Conservation (phyloP, 64 coral and sea anemone genomes). For the Porites australiensis region DNA sequence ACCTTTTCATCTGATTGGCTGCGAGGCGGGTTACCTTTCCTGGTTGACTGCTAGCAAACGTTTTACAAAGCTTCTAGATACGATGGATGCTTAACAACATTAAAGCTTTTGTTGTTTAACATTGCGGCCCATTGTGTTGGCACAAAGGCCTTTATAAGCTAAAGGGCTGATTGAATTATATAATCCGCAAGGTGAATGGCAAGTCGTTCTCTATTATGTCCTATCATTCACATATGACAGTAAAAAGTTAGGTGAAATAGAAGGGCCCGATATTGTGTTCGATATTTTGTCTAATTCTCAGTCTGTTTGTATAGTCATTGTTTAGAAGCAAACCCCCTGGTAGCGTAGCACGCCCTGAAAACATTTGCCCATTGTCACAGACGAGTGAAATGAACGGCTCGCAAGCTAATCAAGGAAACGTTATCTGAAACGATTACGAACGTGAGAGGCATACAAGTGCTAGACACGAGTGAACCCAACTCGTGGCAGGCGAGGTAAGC, state of each 20-base stretch:
- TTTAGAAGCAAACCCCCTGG: conserved; percentile 86
- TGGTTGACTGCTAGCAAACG: too few relatives aligned
- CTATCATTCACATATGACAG: conserved; percentile 98
- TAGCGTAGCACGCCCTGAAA: conserved; percentile 88
- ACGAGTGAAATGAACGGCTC: conserved; percentile 37
- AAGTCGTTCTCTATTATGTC: conserved; percentile 85
- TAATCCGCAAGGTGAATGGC: conserved; percentile 65
- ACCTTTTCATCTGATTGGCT: too few relatives aligned
- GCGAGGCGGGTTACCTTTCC: too few relatives aligned
- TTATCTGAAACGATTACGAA: conserved; percentile 70
- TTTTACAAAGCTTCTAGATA: conserved; percentile 75
- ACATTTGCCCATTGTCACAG: conserved; percentile 81
- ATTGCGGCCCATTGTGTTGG: conserved; percentile 74
- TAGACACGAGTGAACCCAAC: conserved; percentile 7
- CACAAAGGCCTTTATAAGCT: conserved; percentile 90
- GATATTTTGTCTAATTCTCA: conserved; percentile 98
- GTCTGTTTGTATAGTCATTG: conserved; percentile 99
- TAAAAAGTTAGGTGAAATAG: conserved; percentile 95
- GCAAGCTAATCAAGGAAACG: conserved; percentile 69
- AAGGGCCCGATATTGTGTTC: conserved; percentile 92
- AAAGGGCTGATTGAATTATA: conserved; percentile 74
- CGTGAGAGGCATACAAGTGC: not conserved
- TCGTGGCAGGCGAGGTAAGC: conserved; percentile 19
- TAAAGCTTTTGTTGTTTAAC: conserved; percentile 87
- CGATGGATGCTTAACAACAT: conserved; percentile 79